Evolutionary conservation across 2,888 invertebrate species (phyloP), one percentile per base, ranked within the genome.

Genomic region (Timema cristinae): DNA sequence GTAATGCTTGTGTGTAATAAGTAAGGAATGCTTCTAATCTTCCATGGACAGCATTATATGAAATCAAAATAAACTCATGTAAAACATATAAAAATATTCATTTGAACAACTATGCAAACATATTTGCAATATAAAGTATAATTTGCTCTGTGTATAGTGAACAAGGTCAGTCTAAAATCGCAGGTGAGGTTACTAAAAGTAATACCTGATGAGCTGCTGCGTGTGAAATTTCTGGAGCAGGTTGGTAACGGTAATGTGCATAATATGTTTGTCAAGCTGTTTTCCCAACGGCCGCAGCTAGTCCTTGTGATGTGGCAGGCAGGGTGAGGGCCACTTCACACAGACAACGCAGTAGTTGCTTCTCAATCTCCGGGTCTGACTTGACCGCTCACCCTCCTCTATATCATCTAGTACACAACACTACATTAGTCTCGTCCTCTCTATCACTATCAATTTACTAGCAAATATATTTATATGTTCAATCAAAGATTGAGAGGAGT

Each of bases 211-310:
- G 69, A 91, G 81, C 79, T 90, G 89, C 80, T 93, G 93, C n/a
- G 89, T 87, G 2, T 92, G 88, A 80, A 94, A 88, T 81, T 93
- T 93, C 77, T 91, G 89, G 6, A 94, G 81, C 67, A 93, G 85
- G 80, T 91, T 91, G 77, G 90, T 89, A 9, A 94, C 86, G 76
- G 88, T 85, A 67, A 87, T 83, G 75, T 89, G 86, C 6, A 87
- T 84, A 7, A 89, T 85, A 84, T 68, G 83, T 83, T 76, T 83
- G 84, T 76, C 83, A 79, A 82, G 75, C 59, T 82, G 84, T 78
- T 84, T n/a, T 85, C 74, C 82, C 85, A 72, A 86, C 86, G 72
- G 85, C 86, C 74, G 86, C 83, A 1, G 87, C 83, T 32, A 94
- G 82, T 74, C 89, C 89, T 5, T 85, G 85, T 0, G 92, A 91